Evolutionary conservation across 1,140 invertebrate species (phyloP).

Genomic region (Geopemphigus sp.): DNA sequence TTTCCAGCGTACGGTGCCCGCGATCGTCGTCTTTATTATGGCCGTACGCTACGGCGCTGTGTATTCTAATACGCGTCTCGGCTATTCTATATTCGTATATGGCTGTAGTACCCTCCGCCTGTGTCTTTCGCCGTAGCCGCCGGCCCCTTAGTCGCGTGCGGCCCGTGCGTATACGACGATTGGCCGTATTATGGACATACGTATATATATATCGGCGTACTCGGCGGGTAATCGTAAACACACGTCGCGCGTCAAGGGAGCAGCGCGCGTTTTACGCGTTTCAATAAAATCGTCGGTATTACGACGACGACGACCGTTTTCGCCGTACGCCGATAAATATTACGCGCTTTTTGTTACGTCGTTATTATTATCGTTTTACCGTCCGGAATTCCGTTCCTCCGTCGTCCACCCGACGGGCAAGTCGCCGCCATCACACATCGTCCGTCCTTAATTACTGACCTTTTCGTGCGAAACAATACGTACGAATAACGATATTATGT

Average conservation of each 20-base stretch:
- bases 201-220: too few relatives aligned
- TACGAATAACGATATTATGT: neutral
- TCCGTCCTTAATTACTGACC: constrained; percentile 10
- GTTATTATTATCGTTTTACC: neutral
- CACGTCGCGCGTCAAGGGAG: neutral
- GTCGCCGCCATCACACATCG: neutral
- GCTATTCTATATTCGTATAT: too few relatives aligned
- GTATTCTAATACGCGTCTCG: too few relatives aligned
- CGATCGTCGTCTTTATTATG: too few relatives aligned
- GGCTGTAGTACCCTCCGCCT: too few relatives aligned
- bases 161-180: too few relatives aligned
- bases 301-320: neutral
- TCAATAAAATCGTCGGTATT: constrained; percentile 8
- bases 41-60: too few relatives aligned
- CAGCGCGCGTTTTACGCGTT: constrained; percentile 17
- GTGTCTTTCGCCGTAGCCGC: too few relatives aligned
- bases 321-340: neutral
- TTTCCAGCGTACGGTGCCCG: too few relatives aligned
- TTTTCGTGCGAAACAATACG: constrained; percentile 19
- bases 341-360: neutral
- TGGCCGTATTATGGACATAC: too few relatives aligned
- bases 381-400: neutral
- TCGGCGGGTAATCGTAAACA: constrained; percentile 35
- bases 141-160: too few relatives aligned
- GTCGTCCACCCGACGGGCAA: neutral